Evolutionary conservation across 2,113 vertebrate genomes (phyloP), one percentile per base, ranked within the genome.

Genomic region (Cyprinodon brontotheroides): DNA sequence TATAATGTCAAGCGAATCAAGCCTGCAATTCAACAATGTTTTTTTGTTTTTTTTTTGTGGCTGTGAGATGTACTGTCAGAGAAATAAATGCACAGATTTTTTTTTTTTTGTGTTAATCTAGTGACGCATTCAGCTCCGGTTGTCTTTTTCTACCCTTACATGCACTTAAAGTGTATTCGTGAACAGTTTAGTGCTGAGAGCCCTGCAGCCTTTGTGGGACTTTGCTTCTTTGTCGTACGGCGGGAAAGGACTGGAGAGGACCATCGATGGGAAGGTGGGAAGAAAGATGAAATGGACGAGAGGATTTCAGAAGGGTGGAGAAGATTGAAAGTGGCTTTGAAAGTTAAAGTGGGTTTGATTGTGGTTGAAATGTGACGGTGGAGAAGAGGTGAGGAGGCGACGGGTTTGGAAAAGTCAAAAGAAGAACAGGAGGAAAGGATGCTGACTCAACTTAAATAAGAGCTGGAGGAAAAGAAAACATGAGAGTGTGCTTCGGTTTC

Each of bases 111-210:
- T 29, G 1, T 60, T 59, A 13, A 83, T 40, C 41, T 20, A 53
- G 38, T 53, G 62, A 77, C 61, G 14, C 62, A 47, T 57, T 62
- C 41, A 11, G 41, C 73, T 64, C 53, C 47, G 45, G 72, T 61
- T 70, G 66, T 68, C 45, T 47, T 29, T 59, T 22, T 22, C 69
- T 61, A 63, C 78, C 75, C 61, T 71, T 66, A 74, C 50, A 77
- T 37, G 78, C 71, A 81, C 83, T 66, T 73, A 70, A 82, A 85
- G 50, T 78, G 65, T 59, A 71, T 80, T 81, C 74, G 41, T 83
- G 85, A 85, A 80, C 65, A 86, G 86, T 90, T 89, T 69, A 70
- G 80, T 13, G 69, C 83, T 86, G 86, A 89, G 89, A 91, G 86
- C 65, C 77, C 85, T 85, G 87, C 77, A 83, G 84, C 84, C 77